Base-by-base conservation (phyloP, 2,113 vertebrate species). In the Prietella phreatophila region DNA sequence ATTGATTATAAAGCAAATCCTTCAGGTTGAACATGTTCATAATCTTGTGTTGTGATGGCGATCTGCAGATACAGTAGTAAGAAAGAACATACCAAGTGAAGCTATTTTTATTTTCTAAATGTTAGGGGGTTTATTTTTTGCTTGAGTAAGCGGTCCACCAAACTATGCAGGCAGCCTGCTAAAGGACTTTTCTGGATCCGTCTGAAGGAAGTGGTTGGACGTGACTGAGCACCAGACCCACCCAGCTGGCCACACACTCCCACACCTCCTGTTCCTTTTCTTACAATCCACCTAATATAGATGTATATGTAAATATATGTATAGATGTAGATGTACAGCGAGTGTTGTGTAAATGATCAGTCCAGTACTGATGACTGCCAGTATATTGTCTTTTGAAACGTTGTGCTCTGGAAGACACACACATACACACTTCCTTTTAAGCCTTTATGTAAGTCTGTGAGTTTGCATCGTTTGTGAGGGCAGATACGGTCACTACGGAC, bases 131-230 rank as follows among this genome's bases (percentile, higher is more conserved):
- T 53, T 73, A 50, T 80, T 63, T 47, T 80, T 53, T 17, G 30
- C 42, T 80, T 86, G 61, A 69, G 81, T 83, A 84, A 63, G 71
- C 65, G 50, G 65, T 83, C 83, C 85, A 71, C 69, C 17, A 87
- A 91, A 91, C 86, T 86, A 84, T 75, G 53, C 83, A 73, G 76
- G 78, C 86, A 36, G 83, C 82, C 60, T 61, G 71, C 73, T 89
- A 33, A 83, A 85, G 78, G 13, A 79, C 19, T 76, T 84, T 86
- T 87, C 76, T 91, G 82, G 87, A 80, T 81, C 88, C 39, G 17
- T 42, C 36, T 84, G 60, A 85, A 90, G 86, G 89, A 88, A 87
- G 89, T 65, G 89, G 85, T 90, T 84, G 78, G 82, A 87, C 22
- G 39, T 84, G 86, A 88, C 67, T 36, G 82, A 82, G 42, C 80